Evolutionary conservation across 1,140 invertebrate species (phyloP), one percentile per base, ranked within the genome.

Genomic region (Galleria mellonella): DNA sequence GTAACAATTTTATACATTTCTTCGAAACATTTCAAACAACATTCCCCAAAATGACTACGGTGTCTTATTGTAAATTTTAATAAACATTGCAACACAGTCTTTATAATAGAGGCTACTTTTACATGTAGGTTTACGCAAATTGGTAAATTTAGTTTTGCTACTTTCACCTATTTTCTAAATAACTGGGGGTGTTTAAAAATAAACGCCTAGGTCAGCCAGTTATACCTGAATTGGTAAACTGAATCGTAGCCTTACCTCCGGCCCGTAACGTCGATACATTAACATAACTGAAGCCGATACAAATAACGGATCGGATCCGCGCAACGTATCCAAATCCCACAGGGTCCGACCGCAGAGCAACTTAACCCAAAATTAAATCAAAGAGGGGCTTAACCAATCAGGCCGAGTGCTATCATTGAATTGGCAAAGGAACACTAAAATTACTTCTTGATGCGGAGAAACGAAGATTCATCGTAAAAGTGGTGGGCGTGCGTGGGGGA

Each of bases 401-500:
- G 68, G 62, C 62, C 78, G 77, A 85, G 78, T 85, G 78, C 75
- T 85, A 85, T 83, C 82, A 83, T 84, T 84, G 81, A 83, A 82
- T 85, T 76, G 76, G 74, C 66, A 81, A 82, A 77, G 76, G 73
- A 83, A 85, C 82, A 83, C 82, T 85, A 85, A 83, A 83, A 83
- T 83, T 83, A 83, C 78, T 85, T 85, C 82, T 83, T 84, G 77
- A 84, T 84, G 76, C 75, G 73, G 70, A 79, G 82, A 83, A 84
- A 85, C 78, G 82, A 85, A 85, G 82, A 85, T 85, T 85, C 82
- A 85, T 85, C 82, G 82, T 85, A 83, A 83, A 85, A 83, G 75
- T 79, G 75, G 78, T 71, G 70, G 75, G 72, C 51, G 54, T 57
- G 38, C 47, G 55, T 23, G 17, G 54, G 35, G 48, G 49, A 41